Conservation (phyloP, 1,140 invertebrate genomes). For the Ceratina japonica region DNA sequence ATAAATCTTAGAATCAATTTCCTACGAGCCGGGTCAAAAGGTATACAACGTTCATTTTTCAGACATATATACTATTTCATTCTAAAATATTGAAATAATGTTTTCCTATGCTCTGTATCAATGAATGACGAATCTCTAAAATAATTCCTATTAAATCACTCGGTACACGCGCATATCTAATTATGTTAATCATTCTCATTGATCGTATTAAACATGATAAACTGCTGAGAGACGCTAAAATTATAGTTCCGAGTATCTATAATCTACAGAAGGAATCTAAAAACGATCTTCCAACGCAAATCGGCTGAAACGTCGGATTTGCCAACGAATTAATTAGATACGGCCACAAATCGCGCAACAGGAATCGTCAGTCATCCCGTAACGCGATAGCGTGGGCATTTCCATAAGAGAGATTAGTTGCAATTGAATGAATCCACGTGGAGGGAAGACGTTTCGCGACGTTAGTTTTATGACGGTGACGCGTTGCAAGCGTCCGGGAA, state of each 20-base stretch:
- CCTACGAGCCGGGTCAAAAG: background rate
- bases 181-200: background rate
- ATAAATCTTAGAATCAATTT: slow-evolving; percentile 18
- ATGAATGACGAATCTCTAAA: no score
- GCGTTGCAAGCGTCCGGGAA: slow-evolving; percentile 18
- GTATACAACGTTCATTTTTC: background rate
- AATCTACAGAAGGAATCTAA: background rate
- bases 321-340: slow-evolving; percentile 10
- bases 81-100: no score
- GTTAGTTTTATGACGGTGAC: background rate
- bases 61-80: background rate
- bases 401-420: slow-evolving; percentile 2
- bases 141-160: no score
- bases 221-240: background rate
- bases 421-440: background rate
- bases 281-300: slow-evolving; percentile 1
- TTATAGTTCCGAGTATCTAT: background rate
- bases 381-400: slow-evolving; percentile 15
- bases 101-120: no score
- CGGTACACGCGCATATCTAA: no score
- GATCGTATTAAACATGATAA: background rate
- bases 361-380: background rate
- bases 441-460: no score
- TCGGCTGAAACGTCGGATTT: background rate
- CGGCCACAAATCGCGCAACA: background rate